Percentiles rank a stretch among this genome's conserved stretches.
phyloP scores from a whole-genome alignment of 2,113 vertebrate genomes.

The Sylvia atricapilla region DNA sequence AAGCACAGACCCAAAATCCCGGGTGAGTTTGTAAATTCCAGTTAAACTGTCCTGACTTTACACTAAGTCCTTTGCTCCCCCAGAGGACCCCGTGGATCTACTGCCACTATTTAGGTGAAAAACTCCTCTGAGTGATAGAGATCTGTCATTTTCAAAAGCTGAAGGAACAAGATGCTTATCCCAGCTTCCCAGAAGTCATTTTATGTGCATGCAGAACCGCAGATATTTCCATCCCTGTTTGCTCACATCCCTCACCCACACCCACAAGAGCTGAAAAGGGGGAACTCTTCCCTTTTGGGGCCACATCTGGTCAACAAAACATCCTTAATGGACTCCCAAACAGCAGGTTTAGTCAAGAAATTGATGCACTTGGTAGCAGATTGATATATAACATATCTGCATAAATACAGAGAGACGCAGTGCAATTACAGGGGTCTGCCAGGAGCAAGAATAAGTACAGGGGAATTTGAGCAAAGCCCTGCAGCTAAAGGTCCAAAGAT shows the following conservation, averaged over 20 bases:
- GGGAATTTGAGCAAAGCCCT: neutral
- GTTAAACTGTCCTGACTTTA: neutral
- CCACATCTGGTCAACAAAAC: neutral
- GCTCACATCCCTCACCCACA: neutral
- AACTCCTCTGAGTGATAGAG: neutral
- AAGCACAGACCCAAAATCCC: neutral
- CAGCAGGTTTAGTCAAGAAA: neutral
- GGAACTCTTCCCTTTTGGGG: neutral
- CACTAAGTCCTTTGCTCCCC: neutral
- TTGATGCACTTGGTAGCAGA: neutral
- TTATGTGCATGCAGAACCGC: neutral
- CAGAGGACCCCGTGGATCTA: neutral
- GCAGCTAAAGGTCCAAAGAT: neutral
- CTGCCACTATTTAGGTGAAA: neutral
- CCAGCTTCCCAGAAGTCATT: neutral
- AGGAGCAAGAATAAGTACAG: neutral
- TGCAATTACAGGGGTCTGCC: neutral
- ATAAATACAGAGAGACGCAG: neutral
- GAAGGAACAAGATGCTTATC: constrained; percentile 19
- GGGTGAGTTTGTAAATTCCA: neutral
- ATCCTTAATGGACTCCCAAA: neutral
- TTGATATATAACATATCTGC: neutral
- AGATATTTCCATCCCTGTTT: neutral
- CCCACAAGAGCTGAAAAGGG: neutral
- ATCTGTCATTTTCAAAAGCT: neutral